Base-by-base conservation (phyloP, 2,113 vertebrate species). In the Helogale parvula region DNA sequence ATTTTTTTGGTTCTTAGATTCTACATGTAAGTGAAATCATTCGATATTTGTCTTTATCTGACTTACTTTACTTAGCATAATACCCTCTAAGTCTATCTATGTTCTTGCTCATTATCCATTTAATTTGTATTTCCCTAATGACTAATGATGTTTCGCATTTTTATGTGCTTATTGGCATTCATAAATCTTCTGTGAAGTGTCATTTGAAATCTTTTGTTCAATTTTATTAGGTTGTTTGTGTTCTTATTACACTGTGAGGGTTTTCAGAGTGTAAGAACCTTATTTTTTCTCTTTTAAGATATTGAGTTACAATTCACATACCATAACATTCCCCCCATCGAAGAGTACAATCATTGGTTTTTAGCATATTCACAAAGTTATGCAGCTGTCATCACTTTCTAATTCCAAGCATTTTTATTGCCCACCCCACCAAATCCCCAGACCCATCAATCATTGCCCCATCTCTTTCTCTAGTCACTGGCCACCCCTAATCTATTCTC, bases 151-250 rank as follows among this genome's bases (percentile, higher is more conserved):
- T 81, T 88, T 91, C 63, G 45, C 60, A 68, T 84, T 85, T 63
- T 95, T 83, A 41, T 79, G 17, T 96, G 29, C n/a, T 88, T 92
- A 68, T 27, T 38, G 79, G 54, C 71, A 69, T 66, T 68, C 71
- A 76, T 69, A 72, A 80, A 69, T 88, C 76, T 80, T 89, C 38
- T 85, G 2, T 69, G 17, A 93, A 54, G 54, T 92, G 38, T 31
- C 29, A 63, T 85, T 85, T 94, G 72, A 95, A 96, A 88, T 96
- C 68, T 63, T 84, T 94, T 92, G 35, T 35, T 95, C 25, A 54
- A 79, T 77, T 96, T 93, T 69, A 92, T 57, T 91, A 52, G 2
- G 2, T 72, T 88, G 63, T 93, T 88, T 92, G 52, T 92, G 45
- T 87, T 74, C 29, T 69, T 85, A 41, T 65, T 86, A 90, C 1